Base-by-base conservation (phyloP, 2,113 vertebrate genomes). In the Oostethus manadensis region DNA sequence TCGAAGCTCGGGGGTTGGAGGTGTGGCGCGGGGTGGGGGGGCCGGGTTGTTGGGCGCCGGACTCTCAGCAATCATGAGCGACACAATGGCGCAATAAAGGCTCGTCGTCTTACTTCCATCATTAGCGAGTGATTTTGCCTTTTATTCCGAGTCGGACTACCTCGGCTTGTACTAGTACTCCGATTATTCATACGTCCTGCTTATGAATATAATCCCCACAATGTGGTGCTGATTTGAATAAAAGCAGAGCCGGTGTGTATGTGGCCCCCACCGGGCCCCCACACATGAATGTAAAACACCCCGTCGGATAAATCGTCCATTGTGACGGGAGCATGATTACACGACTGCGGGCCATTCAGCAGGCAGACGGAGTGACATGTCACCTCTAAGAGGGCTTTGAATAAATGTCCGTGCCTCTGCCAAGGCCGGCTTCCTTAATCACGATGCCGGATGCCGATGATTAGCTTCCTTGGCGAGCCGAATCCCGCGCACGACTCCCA, bases 351-450 rank as follows among this genome's bases (percentile, higher is more conserved):
- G 78, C 78, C 83, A 67, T 80, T 83, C 77, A 61, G 71, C 62
- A 69, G 68, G 74, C 78, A 81, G 79, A 82, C 75, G 23, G 61
- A 76, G 73, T 59, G 53, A 70, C 60, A 64, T 83, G 83, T 84
- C 85, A 84, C 78, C 75, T 83, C 82, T 82, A 82, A 84, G 68
- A 80, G 80, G 78, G 67, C 67, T 78, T 67, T 80, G 80, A 80
- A 84, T 82, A 78, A 83, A 87, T 84, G 78, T 74, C 80, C 77
- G 64, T 68, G 60, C 80, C 79, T 70, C 74, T 11, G 68, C 80
- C 80, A 78, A 86, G 86, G 80, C 80, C 80, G 77, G 74, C 77
- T 82, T 77, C 86, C 64, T 86, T 84, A 84, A 87, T 86, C 86
- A 86, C 74, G 66, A 78, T 80, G 83, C 78, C 66, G 71, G 81